Evolutionary conservation across 1,140 invertebrate genomes (phyloP), one percentile per base, ranked within the genome.

Genomic region (Bradynema listronoti): DNA sequence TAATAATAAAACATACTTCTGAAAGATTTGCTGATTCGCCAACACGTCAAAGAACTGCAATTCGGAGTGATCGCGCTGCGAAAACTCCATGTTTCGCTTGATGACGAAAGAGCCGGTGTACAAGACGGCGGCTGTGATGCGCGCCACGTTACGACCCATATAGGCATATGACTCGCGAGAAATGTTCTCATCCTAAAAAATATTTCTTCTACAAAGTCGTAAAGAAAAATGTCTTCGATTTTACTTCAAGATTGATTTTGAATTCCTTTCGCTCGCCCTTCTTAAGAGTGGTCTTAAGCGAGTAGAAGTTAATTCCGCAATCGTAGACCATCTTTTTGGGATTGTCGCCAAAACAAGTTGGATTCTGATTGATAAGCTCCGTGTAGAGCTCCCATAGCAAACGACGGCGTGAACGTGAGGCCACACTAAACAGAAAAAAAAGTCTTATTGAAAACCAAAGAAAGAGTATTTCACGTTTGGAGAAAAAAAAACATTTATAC

Each of bases 41-140:
- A 55, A n/a, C 25, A 55, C 52, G 32, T 55, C 52, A n/a, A 55
- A 27, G n/a, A 55, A 55, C 52, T 55, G 52, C n/a, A 55, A 19
- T 4, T 24, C 52, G 14, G 52, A 55, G 16, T 45, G 52, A 27
- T 55, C 25, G 4, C 33, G 14, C 36, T 39, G 36, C 14, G 14
- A 14, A 19, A 39, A 14, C 14, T 39, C 36, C 36, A 14, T 19
- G 36, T 14, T 39, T 14, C 14, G 14, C 36, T 14, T 14, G 14
- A 14, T 39, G 36, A 14, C 36, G 36, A 39, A 39, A 19, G 19
- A 19, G 36, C n/a, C 52, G 32, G 9, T 46, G 19, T 27, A 16
- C 49, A 45, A 51, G 49, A 51, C 9, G 9, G 49, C 49, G 49
- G 3, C 49, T 42, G 24, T 19, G 49, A 19, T 51, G 19, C 34